A percentile compares a stretch with the other conserved stretches of the same genome.
These are phyloP conservation scores for Cyprinodon diabolis DNA, from an alignment of 2,797 vertebrate genomes.

Conservation along the genomic window DNA sequence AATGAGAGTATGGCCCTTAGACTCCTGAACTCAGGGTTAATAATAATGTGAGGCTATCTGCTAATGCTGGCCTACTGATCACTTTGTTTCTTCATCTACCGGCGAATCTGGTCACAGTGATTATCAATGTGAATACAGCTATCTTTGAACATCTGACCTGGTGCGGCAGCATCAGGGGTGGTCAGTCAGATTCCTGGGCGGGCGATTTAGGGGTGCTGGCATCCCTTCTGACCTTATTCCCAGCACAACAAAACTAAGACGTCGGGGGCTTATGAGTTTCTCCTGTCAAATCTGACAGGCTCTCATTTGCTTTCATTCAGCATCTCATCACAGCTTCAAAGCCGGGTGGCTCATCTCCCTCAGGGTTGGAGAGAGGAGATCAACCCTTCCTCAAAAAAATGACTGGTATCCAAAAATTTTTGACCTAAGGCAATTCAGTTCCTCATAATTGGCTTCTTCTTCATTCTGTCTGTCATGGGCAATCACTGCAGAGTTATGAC, in stretches of 20 bases:
- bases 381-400: constrained; percentile 68
- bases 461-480: constrained; percentile 62
- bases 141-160: constrained; percentile 4
- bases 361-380: constrained; percentile 58
- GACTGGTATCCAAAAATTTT: constrained; percentile 77
- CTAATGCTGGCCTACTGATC: not conserved
- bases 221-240: constrained; percentile 31
- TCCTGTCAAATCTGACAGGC: constrained; percentile 74
- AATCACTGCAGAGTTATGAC: constrained; percentile 69
- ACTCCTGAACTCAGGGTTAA: not conserved
- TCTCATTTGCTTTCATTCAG: constrained; percentile 78
- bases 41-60: not conserved
- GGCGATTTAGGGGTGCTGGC: not conserved
- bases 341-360: constrained; percentile 68
- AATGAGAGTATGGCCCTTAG: no score
- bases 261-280: constrained; percentile 64
- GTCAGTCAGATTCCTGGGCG: constrained; percentile 12
- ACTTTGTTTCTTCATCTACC: not conserved
- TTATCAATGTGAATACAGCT: not conserved
- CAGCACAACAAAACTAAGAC: constrained; percentile 41
- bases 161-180: constrained; percentile 10
- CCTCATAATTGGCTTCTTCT: constrained; percentile 72
- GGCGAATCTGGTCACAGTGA: not conserved
- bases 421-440: constrained; percentile 70
- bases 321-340: constrained; percentile 79